Percentiles rank a stretch among this genome's conserved stretches.
These are phyloP conservation scores for Myiotriccus ornatus DNA, from an alignment of 2,797 vertebrate species.

Conservation along the genomic window DNA sequence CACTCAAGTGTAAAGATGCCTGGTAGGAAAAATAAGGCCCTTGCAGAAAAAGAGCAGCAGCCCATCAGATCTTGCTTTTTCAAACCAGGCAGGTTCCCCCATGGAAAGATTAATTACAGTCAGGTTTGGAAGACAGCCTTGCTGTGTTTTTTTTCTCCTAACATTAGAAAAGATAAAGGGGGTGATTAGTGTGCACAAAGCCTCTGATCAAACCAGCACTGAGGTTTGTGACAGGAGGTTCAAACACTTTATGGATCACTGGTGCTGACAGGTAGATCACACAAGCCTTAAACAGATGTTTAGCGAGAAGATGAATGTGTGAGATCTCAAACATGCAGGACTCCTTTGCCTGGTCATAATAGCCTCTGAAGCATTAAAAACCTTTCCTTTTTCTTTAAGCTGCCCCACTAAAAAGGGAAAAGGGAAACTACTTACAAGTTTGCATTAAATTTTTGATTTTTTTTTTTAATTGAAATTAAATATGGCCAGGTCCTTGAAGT, in stretches of 20 bases:
- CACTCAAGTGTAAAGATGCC: conserved; percentile 74
- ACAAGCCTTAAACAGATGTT: conserved; percentile 80
- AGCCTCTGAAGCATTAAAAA: conserved; percentile 63
- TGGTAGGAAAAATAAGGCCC: conserved; percentile 73
- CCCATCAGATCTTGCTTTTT: conserved; percentile 74
- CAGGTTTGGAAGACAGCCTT: conserved; percentile 71
- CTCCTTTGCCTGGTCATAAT: conserved; percentile 61
- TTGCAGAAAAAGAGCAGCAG: conserved; percentile 70
- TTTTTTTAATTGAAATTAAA: conserved; percentile 12
- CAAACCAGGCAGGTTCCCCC: conserved; percentile 62
- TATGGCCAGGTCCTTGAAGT: background rate
- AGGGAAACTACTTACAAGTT: conserved; percentile 46
- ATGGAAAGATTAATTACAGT: conserved; percentile 78
- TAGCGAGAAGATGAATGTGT: conserved; percentile 73
- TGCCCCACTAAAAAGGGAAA: conserved; percentile 18
- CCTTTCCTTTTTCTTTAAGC: background rate
- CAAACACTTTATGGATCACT: conserved; percentile 75
- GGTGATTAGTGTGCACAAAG: conserved; percentile 75
- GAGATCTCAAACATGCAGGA: conserved; percentile 48
- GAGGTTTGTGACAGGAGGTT: conserved; percentile 75
- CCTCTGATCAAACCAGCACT: conserved; percentile 76
- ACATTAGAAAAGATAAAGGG: conserved; percentile 74
- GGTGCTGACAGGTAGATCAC: conserved; percentile 79
- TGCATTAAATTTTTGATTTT: background rate
- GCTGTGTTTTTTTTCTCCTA: conserved; percentile 32